These are phyloP conservation scores for Stomatorhinus walkeri DNA, from an alignment of 2,797 vertebrate species.

Conservation along the genomic window DNA sequence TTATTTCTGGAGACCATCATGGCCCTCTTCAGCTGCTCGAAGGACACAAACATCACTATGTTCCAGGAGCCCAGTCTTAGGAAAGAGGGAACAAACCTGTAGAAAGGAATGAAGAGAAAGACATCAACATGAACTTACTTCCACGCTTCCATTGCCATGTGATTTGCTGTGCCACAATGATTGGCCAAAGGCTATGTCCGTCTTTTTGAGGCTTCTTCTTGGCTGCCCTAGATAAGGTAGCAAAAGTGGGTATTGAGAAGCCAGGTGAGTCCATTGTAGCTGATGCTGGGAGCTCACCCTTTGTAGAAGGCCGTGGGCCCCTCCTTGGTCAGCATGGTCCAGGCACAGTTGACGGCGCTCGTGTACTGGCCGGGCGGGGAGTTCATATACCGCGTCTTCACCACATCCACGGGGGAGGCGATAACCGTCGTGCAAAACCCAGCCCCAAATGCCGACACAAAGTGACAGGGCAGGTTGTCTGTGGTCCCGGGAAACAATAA, in stretches of 20 bases:
- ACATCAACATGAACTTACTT: not conserved
- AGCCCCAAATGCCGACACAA: conserved; percentile 72
- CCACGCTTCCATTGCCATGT: not conserved
- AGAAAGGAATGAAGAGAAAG: conserved; percentile 14
- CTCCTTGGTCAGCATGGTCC: conserved; percentile 76
- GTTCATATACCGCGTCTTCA: conserved; percentile 85
- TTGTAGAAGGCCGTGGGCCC: conserved; percentile 80
- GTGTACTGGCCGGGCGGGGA: conserved; percentile 73
- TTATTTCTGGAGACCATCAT: conserved; percentile 71
- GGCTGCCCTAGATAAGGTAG: not conserved
- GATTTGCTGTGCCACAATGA: not conserved
- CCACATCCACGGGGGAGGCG: conserved; percentile 79
- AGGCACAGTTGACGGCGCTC: conserved; percentile 68
- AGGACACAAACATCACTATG: conserved; percentile 78
- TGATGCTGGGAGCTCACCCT: conserved; percentile 56
- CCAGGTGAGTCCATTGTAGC: not conserved
- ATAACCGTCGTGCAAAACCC: conserved; percentile 78
- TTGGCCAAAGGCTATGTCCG: not conserved
- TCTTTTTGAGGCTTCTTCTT: not conserved
- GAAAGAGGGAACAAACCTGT: conserved; percentile 76
- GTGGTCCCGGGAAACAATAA: conserved; percentile 6
- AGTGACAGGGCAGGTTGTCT: conserved; percentile 82
- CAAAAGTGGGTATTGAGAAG: not conserved
- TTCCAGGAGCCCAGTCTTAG: conserved; percentile 79
- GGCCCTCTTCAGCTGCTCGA: conserved; percentile 76